Percentiles rank a stretch among this genome's conserved stretches.
Evolutionary conservation across 2,888 invertebrate species (phyloP).

Genomic region (Meiosimyza decipiens): DNA sequence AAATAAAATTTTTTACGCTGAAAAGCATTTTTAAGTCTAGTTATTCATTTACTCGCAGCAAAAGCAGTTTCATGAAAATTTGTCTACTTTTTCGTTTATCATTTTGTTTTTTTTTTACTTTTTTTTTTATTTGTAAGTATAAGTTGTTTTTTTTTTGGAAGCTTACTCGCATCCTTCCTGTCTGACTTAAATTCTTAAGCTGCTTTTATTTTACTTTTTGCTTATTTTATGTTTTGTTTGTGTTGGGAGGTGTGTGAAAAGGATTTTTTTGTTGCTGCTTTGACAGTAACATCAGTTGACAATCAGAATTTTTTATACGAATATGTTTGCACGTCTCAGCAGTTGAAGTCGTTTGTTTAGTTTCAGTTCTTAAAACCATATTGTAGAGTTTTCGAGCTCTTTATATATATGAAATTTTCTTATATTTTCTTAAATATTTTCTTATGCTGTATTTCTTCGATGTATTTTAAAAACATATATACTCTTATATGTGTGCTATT

Average conservation of each 20-base stretch:
- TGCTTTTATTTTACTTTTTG: too few species aligned
- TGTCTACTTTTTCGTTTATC: slow-evolving; percentile 4
- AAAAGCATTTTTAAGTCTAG: slow-evolving; percentile 5
- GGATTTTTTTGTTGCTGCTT: neutral
- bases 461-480: neutral
- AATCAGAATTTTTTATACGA: too few species aligned
- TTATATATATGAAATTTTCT: too few species aligned
- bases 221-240: neutral
- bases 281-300: neutral
- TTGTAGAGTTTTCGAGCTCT: neutral
- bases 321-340: too few species aligned
- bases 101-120: neutral
- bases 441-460: neutral
- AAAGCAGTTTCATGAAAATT: neutral
- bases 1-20: too few species aligned
- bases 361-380: neutral
- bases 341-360: too few species aligned
- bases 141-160: too few species aligned
- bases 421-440: neutral
- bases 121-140: neutral
- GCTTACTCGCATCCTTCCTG: too few species aligned
- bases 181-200: too few species aligned
- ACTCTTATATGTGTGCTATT: neutral
- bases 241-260: neutral
- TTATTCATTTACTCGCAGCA: slow-evolving; percentile 17